These are phyloP conservation scores for Columba livia DNA, from an alignment of 2,113 vertebrate genomes.

Conservation along the genomic window DNA sequence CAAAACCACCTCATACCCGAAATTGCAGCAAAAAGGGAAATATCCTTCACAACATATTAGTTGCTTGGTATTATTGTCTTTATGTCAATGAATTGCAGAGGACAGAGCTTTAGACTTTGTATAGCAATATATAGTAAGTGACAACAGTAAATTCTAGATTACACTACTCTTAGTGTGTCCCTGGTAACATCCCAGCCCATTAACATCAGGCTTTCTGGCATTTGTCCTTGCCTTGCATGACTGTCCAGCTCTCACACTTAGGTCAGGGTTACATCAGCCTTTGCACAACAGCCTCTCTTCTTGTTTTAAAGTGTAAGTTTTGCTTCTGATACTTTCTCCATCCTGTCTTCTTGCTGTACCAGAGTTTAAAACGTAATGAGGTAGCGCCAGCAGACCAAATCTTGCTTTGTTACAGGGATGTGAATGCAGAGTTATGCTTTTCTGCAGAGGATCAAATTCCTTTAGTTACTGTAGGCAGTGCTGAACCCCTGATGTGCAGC, in stretches of 20 bases:
- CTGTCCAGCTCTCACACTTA: neutral
- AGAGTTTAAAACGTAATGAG: neutral
- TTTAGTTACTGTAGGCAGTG: neutral
- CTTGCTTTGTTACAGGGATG: neutral
- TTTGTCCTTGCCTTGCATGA: neutral
- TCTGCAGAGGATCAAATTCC: neutral
- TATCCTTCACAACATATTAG: neutral
- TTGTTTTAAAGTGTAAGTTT: rapidly evolving
- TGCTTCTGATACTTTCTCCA: neutral
- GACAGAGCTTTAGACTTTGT: neutral
- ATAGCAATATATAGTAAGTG: neutral
- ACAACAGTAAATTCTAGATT: neutral
- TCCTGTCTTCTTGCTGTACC: neutral
- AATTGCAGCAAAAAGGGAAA: neutral
- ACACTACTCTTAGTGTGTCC: neutral
- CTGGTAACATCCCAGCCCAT: neutral
- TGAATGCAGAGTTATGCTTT: neutral
- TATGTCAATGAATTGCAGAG: neutral
- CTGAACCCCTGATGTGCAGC: neutral
- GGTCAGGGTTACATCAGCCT: neutral
- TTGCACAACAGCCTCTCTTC: neutral
- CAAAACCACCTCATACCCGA: neutral
- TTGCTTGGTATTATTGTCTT: neutral
- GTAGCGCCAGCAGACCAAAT: neutral
- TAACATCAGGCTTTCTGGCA: neutral